A percentile compares a stretch with the other conserved stretches of the same genome.
Conservation (phyloP, 37 sponge, comb jelly and placozoan species). For the Geodia barretti region DNA sequence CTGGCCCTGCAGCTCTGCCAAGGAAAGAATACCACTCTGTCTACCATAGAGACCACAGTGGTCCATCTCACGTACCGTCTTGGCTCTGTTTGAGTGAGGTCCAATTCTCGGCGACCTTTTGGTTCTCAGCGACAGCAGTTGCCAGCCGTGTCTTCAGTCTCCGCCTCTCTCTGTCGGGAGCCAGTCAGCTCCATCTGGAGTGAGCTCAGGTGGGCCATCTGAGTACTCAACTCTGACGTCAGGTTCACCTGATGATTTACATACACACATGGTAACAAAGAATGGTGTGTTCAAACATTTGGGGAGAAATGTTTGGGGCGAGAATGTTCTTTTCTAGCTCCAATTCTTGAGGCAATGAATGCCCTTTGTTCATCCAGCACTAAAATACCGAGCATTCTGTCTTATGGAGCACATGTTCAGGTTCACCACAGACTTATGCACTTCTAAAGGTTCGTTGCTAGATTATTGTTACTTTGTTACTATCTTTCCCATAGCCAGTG, state of each 20-base stretch:
- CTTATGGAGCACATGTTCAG: too few species aligned
- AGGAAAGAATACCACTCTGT: neutral
- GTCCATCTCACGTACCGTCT: slow-evolving; percentile 49
- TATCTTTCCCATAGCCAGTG: too few species aligned
- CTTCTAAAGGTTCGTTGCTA: too few species aligned
- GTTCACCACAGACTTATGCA: too few species aligned
- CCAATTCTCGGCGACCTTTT: slow-evolving; percentile 68
- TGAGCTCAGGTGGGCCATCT: slow-evolving; percentile 66
- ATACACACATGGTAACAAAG: neutral
- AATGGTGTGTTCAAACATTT: too few species aligned
- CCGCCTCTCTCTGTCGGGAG: slow-evolving; percentile 52
- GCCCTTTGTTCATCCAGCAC: too few species aligned
- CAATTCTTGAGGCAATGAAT: too few species aligned
- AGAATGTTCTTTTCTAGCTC: too few species aligned
- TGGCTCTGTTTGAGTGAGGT: slow-evolving; percentile 45
- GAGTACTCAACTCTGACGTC: slow-evolving; percentile 69
- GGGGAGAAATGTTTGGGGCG: too few species aligned
- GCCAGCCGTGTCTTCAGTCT: slow-evolving; percentile 85
- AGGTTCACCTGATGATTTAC: slow-evolving; percentile 29
- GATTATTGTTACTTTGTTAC: too few species aligned
- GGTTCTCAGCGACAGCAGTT: slow-evolving; percentile 73
- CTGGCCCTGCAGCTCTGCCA: slow-evolving; percentile 45
- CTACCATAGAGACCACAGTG: neutral
- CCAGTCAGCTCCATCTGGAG: slow-evolving; percentile 65
- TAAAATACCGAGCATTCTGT: too few species aligned